Evolutionary conservation across 2,113 vertebrate species (phyloP), one percentile per base, ranked within the genome.

Genomic region (Paradoxurus hermaphroditus): DNA sequence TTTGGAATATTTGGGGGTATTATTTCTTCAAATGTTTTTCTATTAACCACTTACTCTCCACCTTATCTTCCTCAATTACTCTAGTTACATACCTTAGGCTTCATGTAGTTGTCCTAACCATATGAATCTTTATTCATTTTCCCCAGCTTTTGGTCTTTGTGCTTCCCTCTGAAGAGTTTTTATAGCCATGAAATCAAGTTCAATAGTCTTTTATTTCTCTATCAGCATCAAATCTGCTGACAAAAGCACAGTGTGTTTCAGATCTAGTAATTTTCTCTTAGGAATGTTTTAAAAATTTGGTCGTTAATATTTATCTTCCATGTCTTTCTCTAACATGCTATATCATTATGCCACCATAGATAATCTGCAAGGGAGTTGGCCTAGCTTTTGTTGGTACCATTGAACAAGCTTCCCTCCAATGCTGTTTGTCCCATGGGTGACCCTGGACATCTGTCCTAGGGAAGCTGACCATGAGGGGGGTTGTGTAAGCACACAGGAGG

Each of bases 391-490:
- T 41, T 96, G 94, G 29, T 0, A 23, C 90, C 94, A 95, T 0
- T 31, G 0, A 72, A 39, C 19, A 31, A 0, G 0, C 5, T 39
- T 3, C 1, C 56, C 1, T 27, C 7, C 10, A 72, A 25, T 12
- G 1, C 0, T 2, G 0, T 8, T 3, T 4, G 13, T 39, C 1
- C 0, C 8, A 59, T 0, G 0, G 95, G 96, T 46, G 41, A 94
- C 29, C 4, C 0, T 31, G 15, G 4, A 8, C 0, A 4, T 73
- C 0, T 70, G 0, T 72, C 21, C 51, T 0, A 0, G 4, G 10
- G 7, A 0, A 39, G 84, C n/a, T 0, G 36, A 87, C n/a, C 53
- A 3, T 3, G n/a, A 21, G 4, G 5, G 31, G 18, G 21, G 59
- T 49, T 94, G 63, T 3, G 2, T 95, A 41, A 81, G 34, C 7